These are phyloP conservation scores for Tinea semifulvella DNA, from an alignment of 2,888 invertebrate species.

Conservation along the genomic window DNA sequence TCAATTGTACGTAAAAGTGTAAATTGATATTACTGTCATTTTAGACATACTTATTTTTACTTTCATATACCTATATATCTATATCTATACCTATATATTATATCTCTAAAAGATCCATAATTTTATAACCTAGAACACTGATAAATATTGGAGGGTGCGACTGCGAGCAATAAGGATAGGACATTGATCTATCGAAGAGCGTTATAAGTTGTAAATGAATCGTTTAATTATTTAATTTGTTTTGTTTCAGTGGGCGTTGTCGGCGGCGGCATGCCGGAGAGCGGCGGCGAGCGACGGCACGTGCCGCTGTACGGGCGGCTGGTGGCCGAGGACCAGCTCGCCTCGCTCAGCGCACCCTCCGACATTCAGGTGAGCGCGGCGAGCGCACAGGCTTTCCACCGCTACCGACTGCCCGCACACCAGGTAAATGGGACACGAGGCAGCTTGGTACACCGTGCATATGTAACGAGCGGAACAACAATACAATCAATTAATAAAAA, in stretches of 20 bases:
- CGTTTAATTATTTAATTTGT: background rate
- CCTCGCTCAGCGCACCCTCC: constrained; percentile 68
- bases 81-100: no score
- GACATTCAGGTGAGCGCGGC: constrained; percentile 71
- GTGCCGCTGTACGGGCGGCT: constrained; percentile 89
- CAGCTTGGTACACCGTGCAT: constrained; percentile 37
- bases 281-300: constrained; percentile 70
- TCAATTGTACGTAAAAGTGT: no score
- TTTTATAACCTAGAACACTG: no score
- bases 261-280: constrained; percentile 53
- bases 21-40: no score
- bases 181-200: no score
- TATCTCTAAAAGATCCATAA: no score
- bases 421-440: constrained; percentile 64
- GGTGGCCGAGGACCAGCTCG: constrained; percentile 88
- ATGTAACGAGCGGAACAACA: constrained; percentile 19
- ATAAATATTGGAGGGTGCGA: no score
- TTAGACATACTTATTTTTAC: no score
- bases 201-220: no score
- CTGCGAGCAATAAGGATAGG: no score
- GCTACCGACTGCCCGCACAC: constrained; percentile 41
- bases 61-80: no score
- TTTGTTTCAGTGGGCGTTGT: constrained; percentile 56
- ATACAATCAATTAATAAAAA: no score
- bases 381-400: constrained; percentile 64